Conservation (phyloP, 2,113 vertebrate genomes). For the Tylochromis polylepis region DNA sequence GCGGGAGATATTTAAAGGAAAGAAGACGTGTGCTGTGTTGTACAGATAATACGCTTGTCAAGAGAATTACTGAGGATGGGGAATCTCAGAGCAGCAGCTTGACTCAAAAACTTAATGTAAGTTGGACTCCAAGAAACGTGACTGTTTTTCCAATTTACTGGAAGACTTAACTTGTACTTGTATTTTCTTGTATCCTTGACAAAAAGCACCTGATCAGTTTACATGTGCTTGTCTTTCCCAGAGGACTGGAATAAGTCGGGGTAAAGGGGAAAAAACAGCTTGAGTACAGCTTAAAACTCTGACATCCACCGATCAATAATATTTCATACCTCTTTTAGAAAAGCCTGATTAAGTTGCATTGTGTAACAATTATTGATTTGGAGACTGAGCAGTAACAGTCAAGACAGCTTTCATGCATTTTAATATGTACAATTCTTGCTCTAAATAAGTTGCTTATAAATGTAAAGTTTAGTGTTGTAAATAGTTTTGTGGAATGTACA, state of each 20-base stretch:
- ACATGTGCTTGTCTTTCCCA: background rate
- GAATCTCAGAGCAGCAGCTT: background rate
- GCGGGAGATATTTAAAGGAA: background rate
- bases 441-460: background rate
- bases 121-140: background rate
- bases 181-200: background rate
- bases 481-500: background rate
- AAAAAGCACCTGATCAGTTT: background rate
- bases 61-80: background rate
- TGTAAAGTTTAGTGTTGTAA: background rate
- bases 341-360: background rate
- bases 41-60: slow-evolving; percentile 11
- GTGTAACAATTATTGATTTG: background rate
- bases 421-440: background rate
- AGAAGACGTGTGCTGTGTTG: background rate
- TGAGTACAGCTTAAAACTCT: background rate
- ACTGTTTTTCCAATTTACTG: background rate
- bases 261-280: background rate
- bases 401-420: background rate
- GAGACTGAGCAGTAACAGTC: background rate
- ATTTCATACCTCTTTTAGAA: background rate
- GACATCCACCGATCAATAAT: background rate
- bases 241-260: background rate
- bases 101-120: background rate
- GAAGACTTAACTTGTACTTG: background rate